Percentiles rank a stretch among this genome's conserved stretches.
Evolutionary conservation across 2,888 invertebrate species (phyloP).

Genomic region (Xanthia togata): DNA sequence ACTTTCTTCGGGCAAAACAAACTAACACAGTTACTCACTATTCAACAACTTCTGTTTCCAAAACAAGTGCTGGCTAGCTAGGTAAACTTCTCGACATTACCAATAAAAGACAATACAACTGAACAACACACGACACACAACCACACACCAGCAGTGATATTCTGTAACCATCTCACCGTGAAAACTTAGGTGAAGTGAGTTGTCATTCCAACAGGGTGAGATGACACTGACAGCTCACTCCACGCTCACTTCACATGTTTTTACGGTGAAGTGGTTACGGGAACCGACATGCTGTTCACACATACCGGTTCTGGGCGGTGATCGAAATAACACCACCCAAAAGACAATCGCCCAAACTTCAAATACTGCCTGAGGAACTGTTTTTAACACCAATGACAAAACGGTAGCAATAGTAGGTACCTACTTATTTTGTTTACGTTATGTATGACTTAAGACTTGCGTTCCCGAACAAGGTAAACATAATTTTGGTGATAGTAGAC

Average conservation of each 20-base stretch:
- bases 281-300: too few relatives aligned
- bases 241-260: too few relatives aligned
- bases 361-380: neutral
- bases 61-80: neutral
- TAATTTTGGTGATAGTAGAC: neutral
- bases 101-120: neutral
- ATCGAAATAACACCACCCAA: neutral
- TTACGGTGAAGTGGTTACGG: too few relatives aligned
- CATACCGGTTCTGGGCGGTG: neutral
- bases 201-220: too few relatives aligned
- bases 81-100: neutral
- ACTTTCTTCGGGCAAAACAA: neutral
- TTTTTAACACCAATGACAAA: too few relatives aligned
- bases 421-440: too few relatives aligned
- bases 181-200: too few relatives aligned
- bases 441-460: too few relatives aligned
- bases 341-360: neutral
- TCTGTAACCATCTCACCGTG: too few relatives aligned
- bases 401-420: too few relatives aligned
- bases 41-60: neutral
- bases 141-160: too few relatives aligned
- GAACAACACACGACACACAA: neutral
- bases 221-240: too few relatives aligned
- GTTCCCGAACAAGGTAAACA: neutral
- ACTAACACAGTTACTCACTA: conserved; percentile 8